Conservation (phyloP, 2,797 vertebrate species). For the Sardinella longiceps region DNA sequence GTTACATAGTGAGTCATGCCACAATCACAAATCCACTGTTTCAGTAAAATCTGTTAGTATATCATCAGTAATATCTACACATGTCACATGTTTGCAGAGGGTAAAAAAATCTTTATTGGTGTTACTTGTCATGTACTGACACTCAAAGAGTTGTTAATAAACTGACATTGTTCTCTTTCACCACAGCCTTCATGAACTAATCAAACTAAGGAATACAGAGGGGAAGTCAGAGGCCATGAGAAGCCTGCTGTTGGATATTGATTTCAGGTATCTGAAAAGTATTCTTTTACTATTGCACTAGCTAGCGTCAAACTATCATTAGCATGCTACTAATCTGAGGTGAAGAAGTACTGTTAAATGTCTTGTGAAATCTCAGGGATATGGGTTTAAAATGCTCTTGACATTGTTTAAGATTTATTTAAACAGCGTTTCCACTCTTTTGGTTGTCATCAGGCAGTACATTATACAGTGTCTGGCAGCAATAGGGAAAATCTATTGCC, state of each 20-base stretch:
- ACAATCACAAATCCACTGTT: not conserved
- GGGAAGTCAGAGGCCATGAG: slow-evolving; percentile 69
- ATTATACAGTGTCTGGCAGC: too few species aligned
- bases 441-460: not conserved
- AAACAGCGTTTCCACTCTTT: not conserved
- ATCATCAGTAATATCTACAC: too few species aligned
- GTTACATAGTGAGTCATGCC: too few species aligned
- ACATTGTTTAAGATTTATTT: too few species aligned
- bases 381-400: too few species aligned
- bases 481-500: not conserved
- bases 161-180: slow-evolving; percentile 25
- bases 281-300: not conserved
- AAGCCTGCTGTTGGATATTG: slow-evolving; percentile 94
- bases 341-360: not conserved
- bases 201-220: slow-evolving; percentile 76
- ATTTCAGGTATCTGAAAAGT: slow-evolving; percentile 82
- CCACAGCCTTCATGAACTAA: slow-evolving; percentile 90
- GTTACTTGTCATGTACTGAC: not conserved
- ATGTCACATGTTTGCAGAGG: not conserved
- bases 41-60: not conserved
- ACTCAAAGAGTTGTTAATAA: not conserved
- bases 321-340: not conserved
- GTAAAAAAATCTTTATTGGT: not conserved
- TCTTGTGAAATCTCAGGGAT: too few species aligned
- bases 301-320: not conserved